Evolutionary conservation across 1,140 invertebrate genomes (phyloP), one percentile per base, ranked within the genome.

Genomic region (Drosophila guanche): DNA sequence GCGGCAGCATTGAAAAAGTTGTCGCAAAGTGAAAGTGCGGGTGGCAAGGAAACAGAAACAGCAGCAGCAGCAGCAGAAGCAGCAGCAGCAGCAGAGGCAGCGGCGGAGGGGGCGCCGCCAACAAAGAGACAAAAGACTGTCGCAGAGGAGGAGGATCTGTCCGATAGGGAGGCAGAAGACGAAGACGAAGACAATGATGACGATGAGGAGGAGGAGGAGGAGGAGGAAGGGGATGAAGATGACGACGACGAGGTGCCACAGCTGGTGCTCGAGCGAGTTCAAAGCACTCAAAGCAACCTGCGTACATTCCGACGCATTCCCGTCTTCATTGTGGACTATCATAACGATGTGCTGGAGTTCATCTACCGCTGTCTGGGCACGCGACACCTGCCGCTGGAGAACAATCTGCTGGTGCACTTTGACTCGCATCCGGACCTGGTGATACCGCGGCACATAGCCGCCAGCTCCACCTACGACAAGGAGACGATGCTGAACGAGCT

Each of bases 401-500:
- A 94, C 37, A 95, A 95, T 59, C 94, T 94, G 2, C 92, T 98
- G 33, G 92, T 98, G 45, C 97, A 98, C 91, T 94, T 98, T 51
- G 97, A 98, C 91, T 97, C 97, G 0, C 97, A 98, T 93, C 97
- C 97, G 3, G 97, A 98, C 85, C 94, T 98, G 92, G 93, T 97
- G 4, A 93, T 98, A 74, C 95, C 97, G n/a, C 52, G 88, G 0
- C 80, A 91, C 12, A 90, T 91, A 48, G 66, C 85, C 12, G 86
- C 90, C 33, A 88, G 83, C 54, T 67, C 80, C 27, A 71, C 97
- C 0, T 88, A 77, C 16, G 83, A 91, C 42, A 92, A 92, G 66
- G 86, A 91, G 27, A 83, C 89, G 23, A 92, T 93, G 83, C 92
- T 93, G 54, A 91, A 92, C 41, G 75, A 90, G 61, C 84, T 96